Percentiles rank a stretch among this genome's conserved stretches.
These are phyloP conservation scores for Philopedon plagiatum DNA, from an alignment of 2,888 invertebrate genomes.

Conservation along the genomic window DNA sequence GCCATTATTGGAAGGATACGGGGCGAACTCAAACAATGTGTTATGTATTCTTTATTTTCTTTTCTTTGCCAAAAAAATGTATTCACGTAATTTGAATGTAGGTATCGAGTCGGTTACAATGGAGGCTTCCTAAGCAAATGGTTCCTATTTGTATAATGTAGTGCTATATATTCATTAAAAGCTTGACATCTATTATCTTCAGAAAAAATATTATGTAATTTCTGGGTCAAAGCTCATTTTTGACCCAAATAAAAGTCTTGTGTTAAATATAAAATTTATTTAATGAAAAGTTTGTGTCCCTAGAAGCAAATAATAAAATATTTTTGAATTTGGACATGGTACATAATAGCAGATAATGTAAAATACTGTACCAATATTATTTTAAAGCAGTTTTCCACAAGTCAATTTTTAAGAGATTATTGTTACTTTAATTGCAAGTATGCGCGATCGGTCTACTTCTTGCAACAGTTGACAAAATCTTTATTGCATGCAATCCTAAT, in stretches of 20 bases:
- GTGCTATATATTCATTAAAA: slow-evolving; percentile 15
- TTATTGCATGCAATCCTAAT: too few species aligned
- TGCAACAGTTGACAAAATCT: too few species aligned
- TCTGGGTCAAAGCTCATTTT: neutral
- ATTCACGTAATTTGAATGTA: slow-evolving; percentile 35
- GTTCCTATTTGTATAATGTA: slow-evolving; percentile 10
- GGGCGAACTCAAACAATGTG: slow-evolving; percentile 40
- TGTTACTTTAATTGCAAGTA: too few species aligned
- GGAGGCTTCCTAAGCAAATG: neutral
- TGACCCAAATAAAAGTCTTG: neutral
- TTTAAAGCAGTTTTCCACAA: too few species aligned
- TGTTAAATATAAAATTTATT: neutral
- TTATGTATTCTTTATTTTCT: slow-evolving; percentile 36
- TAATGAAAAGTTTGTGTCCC: neutral
- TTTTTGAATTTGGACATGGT: too few species aligned
- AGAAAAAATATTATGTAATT: neutral
- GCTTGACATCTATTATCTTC: slow-evolving; percentile 3
- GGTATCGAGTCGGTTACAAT: slow-evolving; percentile 22
- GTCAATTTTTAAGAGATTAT: too few species aligned
- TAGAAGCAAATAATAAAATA: neutral
- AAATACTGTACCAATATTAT: too few species aligned
- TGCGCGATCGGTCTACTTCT: too few species aligned
- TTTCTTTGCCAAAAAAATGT: slow-evolving; percentile 26
- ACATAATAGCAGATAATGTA: too few species aligned
- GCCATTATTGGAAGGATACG: slow-evolving; percentile 39